Base-by-base conservation (phyloP, 2,888 invertebrate genomes). In the Trisateles emortualis region DNA sequence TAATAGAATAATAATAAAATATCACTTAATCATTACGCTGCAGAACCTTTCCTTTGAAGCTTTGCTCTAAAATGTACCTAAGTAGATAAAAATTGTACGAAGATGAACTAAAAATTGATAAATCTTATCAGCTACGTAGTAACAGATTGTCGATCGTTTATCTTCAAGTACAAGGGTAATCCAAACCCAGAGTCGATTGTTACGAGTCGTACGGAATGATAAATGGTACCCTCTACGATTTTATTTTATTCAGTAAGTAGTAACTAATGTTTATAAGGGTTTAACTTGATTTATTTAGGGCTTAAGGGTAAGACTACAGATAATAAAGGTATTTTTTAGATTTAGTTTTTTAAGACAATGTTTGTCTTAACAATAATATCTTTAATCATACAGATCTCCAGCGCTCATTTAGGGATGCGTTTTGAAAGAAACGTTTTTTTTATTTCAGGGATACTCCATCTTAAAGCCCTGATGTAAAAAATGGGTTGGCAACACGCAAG, bases 141-240 rank as follows among this genome's bases (percentile, higher is more conserved):
- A 35, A 49, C 41, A 49, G 26, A 49, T 35, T 41, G 29, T 14
- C 3, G 41, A 16, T 41, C 48, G 48, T 49, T 41, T 42, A 49
- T 49, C 29, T 41, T 41, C 10, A n/a, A 26, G 22, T 33, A 24
- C 40, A 41, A 39, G 9, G 1, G 17, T 33, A 32, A 42, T 35
- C 41, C 32, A 8, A 11, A 24, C 11, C 41, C 17, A 24, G 19
- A 42, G 13, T 33, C 24, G 35, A 35, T 41, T 41, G 40, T 19
- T 32, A 40, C 47, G 22, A 38, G 14, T 33, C 33, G 17, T 2
- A 3, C 24, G 16, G 33, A 14, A 49, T 41, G 41, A 49, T 49
- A 32, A 41, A 49, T 42, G 16, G 17, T 32, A n/a, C 6, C 22
- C 40, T 26, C 24, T 41, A 13, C 24, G 11, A 26, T 41, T 40